Evolutionary conservation across 2,888 invertebrate genomes (phyloP).

Genomic region (Eucera pruinosa): DNA sequence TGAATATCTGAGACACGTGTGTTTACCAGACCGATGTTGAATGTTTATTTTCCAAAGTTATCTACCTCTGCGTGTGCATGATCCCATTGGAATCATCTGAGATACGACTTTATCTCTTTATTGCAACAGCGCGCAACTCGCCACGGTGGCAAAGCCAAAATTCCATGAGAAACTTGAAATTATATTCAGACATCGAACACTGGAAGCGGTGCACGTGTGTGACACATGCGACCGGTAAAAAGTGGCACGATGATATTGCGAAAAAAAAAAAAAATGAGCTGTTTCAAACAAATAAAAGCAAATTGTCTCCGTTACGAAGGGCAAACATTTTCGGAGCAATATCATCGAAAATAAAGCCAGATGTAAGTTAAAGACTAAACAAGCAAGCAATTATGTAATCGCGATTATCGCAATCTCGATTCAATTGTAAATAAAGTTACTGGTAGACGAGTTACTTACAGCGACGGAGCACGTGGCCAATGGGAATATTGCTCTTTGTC

Average conservation of each 20-base stretch:
- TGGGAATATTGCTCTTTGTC: neutral
- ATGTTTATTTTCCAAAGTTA: neutral
- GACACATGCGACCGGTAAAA: neutral
- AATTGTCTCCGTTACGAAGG: too few relatives aligned
- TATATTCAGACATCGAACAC: too few relatives aligned
- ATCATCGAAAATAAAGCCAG: too few relatives aligned
- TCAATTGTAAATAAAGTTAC: neutral
- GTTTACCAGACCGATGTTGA: too few relatives aligned
- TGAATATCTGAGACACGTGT: too few relatives aligned
- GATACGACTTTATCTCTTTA: neutral
- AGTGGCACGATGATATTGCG: neutral
- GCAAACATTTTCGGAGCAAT: too few relatives aligned
- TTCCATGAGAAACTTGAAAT: neutral
- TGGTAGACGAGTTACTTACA: slow-evolving; percentile 9
- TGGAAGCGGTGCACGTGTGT: neutral
- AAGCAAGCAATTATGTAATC: neutral
- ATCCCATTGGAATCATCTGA: neutral
- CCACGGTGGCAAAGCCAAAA: too few relatives aligned
- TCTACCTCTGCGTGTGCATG: neutral
- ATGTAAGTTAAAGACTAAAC: neutral
- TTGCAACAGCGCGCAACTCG: too few relatives aligned
- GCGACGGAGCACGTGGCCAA: slow-evolving; percentile 6
- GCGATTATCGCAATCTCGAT: neutral
- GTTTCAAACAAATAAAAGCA: too few relatives aligned
- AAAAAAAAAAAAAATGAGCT: neutral